A percentile compares a stretch with the other conserved stretches of the same genome.
phyloP scores from a whole-genome alignment of 2,113 vertebrate genomes.

The Aythya baeri region DNA sequence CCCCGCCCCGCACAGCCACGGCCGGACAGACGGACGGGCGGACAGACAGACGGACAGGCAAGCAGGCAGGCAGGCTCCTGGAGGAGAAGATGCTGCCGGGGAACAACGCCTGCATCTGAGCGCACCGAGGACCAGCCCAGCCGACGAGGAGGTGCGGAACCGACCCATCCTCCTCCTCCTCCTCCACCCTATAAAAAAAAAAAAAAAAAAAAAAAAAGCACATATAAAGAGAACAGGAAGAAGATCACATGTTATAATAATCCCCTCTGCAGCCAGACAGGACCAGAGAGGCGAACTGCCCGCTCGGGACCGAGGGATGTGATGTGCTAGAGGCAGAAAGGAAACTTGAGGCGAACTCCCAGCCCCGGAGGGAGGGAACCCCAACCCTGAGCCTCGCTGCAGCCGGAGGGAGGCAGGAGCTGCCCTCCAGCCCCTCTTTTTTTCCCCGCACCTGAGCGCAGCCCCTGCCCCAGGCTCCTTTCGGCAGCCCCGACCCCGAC shows the following conservation, averaged over 20 bases:
- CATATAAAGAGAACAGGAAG: background rate
- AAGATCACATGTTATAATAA: constrained; percentile 49
- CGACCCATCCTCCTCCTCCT: background rate
- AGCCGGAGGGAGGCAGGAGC: background rate
- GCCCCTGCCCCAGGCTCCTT: background rate
- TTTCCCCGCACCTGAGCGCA: background rate
- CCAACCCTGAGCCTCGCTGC: background rate
- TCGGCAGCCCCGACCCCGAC: background rate
- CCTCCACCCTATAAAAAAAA: background rate
- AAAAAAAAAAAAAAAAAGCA: background rate
- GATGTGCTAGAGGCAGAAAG: background rate
- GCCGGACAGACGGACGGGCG: fast-evolving
- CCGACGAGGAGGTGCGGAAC: background rate
- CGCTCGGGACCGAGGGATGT: background rate
- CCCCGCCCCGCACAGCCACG: background rate
- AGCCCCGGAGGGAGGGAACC: background rate
- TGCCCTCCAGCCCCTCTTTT: background rate
- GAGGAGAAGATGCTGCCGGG: background rate
- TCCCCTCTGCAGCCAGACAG: constrained; percentile 23
- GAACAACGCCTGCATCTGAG: background rate
- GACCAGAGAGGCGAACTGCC: background rate
- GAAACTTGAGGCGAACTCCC: background rate
- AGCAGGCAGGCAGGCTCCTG: background rate
- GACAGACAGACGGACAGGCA: too few species aligned
- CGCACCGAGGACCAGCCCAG: background rate